Percentiles rank a stretch among this genome's conserved stretches.
phyloP scores from a whole-genome alignment of 2,888 invertebrate species.

The Leptarthrus brevirostris region DNA sequence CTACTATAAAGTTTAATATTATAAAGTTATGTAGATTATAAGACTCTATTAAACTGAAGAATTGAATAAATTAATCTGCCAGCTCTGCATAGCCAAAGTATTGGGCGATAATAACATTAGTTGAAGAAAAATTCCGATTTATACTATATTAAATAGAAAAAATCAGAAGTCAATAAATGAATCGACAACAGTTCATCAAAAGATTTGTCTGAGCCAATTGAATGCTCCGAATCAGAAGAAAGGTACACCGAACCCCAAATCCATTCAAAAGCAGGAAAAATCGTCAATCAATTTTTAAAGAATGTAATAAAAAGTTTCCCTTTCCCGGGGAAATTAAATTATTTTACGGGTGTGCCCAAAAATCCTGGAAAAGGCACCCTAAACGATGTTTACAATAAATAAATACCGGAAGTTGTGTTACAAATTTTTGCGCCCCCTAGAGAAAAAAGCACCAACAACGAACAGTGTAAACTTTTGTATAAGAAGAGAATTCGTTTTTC shows the following conservation, averaged over 20 bases:
- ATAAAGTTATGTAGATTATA: too few relatives aligned
- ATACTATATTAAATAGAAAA: too few relatives aligned
- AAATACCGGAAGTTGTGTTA: slow-evolving; percentile 17
- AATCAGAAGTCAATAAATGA: too few relatives aligned
- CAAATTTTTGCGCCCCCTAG: slow-evolving; percentile 10
- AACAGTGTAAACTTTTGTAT: not conserved
- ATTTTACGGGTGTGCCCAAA: slow-evolving; percentile 20
- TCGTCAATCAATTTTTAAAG: slow-evolving; percentile 33
- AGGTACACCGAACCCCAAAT: slow-evolving; percentile 16
- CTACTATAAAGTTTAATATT: too few relatives aligned
- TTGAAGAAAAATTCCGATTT: too few relatives aligned
- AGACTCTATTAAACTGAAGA: too few relatives aligned
- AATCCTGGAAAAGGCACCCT: not conserved
- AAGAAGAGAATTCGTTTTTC: not conserved
- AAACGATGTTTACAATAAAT: slow-evolving; percentile 32
- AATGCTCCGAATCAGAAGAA: too few relatives aligned
- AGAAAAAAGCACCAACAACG: not conserved
- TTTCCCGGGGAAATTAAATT: slow-evolving; percentile 29
- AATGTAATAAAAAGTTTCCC: slow-evolving; percentile 29
- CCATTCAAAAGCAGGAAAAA: slow-evolving; percentile 8
- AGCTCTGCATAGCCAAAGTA: too few relatives aligned
- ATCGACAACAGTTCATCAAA: too few relatives aligned
- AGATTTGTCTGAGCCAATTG: too few relatives aligned
- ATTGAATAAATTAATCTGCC: too few relatives aligned
- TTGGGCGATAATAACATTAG: too few relatives aligned